Percentiles rank a stretch among this genome's conserved stretches.
Evolutionary conservation across 2,888 invertebrate genomes (phyloP).

Genomic region (Orthosia gracilis): DNA sequence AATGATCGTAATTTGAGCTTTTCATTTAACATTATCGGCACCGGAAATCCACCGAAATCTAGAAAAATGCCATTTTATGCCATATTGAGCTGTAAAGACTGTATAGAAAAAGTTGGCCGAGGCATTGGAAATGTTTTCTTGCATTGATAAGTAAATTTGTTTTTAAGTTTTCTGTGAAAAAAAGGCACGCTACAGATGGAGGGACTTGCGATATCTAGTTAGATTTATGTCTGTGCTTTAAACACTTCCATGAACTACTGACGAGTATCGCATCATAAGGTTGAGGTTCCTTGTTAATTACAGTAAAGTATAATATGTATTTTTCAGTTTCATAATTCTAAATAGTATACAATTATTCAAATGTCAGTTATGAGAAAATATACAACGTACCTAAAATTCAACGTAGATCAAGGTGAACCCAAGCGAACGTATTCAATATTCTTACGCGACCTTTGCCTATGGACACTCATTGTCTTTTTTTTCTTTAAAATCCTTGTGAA

Average conservation of each 20-base stretch:
- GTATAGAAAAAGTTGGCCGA: too few relatives aligned
- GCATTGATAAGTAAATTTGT: too few relatives aligned
- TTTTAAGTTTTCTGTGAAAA: too few relatives aligned
- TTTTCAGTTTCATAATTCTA: background rate
- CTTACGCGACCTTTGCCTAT: conserved; percentile 82
- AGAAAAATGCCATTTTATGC: too few relatives aligned
- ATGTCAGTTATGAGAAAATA: conserved; percentile 56
- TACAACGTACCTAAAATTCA: conserved; percentile 62
- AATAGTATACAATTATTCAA: conserved; percentile 34
- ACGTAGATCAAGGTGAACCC: conserved; percentile 82
- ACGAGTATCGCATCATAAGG: background rate
- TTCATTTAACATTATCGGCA: too few relatives aligned
- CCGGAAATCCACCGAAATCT: too few relatives aligned
- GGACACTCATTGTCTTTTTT: conserved; percentile 84
- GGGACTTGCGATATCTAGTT: too few relatives aligned
- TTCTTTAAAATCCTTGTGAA: conserved; percentile 86
- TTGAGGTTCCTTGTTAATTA: background rate
- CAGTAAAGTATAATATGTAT: conserved; percentile 4
- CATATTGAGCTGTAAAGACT: too few relatives aligned
- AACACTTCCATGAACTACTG: background rate
- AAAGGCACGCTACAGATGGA: too few relatives aligned
- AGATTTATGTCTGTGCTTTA: background rate
- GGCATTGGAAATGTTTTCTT: too few relatives aligned
- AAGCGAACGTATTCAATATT: conserved; percentile 81
- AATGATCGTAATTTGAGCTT: too few relatives aligned